These are phyloP conservation scores for Eupithecia insigniata DNA, from an alignment of 2,888 invertebrate species.

Conservation along the genomic window DNA sequence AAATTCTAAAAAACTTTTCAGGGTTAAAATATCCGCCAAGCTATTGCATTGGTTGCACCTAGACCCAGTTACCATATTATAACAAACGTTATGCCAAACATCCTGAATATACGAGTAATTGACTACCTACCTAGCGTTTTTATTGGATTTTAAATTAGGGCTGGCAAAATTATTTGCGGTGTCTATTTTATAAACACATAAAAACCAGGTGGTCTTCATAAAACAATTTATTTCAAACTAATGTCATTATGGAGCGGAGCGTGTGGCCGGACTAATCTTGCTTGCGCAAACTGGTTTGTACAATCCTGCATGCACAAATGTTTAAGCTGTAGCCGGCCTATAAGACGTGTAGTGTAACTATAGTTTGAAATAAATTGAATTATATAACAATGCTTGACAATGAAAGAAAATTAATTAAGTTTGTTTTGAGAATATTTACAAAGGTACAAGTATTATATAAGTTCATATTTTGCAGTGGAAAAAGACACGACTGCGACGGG, in stretches of 20 bases:
- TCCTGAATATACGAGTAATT: background rate
- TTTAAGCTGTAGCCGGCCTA: no score
- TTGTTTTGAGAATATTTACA: background rate
- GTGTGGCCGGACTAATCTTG: no score
- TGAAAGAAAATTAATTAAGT: background rate
- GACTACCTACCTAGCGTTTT: background rate
- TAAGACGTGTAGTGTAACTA: no score
- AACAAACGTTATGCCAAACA: background rate
- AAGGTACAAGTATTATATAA: background rate
- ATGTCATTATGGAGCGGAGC: no score
- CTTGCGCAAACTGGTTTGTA: no score
- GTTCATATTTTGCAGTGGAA: background rate
- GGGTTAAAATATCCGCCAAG: background rate
- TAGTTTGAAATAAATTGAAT: no score
- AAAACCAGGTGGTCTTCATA: background rate
- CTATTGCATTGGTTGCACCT: background rate
- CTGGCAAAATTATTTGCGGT: background rate
- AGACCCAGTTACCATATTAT: background rate
- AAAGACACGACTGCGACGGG: slow-evolving; percentile 27
- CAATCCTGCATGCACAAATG: no score
- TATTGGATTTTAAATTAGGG: background rate
- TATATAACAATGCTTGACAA: background rate
- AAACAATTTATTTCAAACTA: background rate
- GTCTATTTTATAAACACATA: background rate
- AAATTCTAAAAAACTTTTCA: no score